Evolutionary conservation across 1,140 invertebrate species (phyloP), one percentile per base, ranked within the genome.

Genomic region (Drosophila nigromelanica): DNA sequence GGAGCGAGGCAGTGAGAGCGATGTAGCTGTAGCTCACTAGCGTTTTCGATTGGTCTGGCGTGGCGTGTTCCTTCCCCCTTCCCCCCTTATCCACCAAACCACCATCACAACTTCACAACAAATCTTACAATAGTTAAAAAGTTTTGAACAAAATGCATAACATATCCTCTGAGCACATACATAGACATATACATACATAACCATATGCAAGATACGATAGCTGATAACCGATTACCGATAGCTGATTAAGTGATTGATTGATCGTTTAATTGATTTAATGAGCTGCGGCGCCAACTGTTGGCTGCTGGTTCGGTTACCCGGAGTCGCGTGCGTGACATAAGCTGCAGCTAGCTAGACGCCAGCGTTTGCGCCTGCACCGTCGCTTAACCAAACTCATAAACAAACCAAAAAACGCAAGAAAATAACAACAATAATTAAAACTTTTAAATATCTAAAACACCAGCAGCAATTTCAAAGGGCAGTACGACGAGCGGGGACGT

Each of bases 111-210:
- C 43, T 50, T 43, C 6, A 52, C 42, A 35, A 2, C 30, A 52
- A n/a, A 8, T 5, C 3, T 69, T 56, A 64, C 79, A 81, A 82
- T 82, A 82, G 79, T 76, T 55, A 61, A 66, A 35, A 50, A 56
- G 15, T 56, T 71, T 66, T 72, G 39, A 72, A 66, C 68, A 71
- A 54, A 37, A 50, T 55, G 60, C 60, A 72, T 67, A 70, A 81
- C 78, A 81, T 55, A 76, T 66, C 54, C 30, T 51, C 42, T 42
- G 54, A 72, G 69, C 67, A 52, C 62, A 43, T 67, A 64, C 59
- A 69, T 45, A 68, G 42, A 61, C 27, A 62, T 14, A 63, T 14
- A 43, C 18, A 48, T 14, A 27, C 14, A 12, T 50, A 48, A 64
- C 37, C 47, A 77, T 14, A 73, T 40, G 24, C 55, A 77, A 54